A percentile compares a stretch with the other conserved stretches of the same genome.
Conservation (phyloP, 2,113 vertebrate species). For the Mustela nigripes region DNA sequence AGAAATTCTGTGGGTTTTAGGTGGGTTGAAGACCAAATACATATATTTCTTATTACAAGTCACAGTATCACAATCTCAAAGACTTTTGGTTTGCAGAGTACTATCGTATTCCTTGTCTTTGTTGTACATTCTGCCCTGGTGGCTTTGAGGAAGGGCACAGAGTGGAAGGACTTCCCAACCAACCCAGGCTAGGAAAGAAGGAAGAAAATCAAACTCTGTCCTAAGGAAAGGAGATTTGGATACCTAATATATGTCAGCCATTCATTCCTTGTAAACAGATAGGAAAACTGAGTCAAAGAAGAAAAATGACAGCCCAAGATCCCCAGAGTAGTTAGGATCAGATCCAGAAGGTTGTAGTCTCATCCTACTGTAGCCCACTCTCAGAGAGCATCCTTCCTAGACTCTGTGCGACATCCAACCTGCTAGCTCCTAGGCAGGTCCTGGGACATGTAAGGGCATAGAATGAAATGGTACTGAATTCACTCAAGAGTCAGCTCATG, state of each 20-base stretch:
- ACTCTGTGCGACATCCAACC: neutral
- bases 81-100: neutral
- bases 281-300: constrained; percentile 19
- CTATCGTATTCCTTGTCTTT: neutral
- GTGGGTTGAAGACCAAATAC: neutral
- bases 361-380: neutral
- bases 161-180: neutral
- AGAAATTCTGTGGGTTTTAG: neutral
- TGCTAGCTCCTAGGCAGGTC: neutral
- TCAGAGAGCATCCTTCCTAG: neutral
- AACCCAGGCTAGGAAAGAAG: neutral
- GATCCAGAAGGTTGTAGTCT: neutral
- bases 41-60: neutral
- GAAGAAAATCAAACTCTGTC: neutral
- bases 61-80: neutral
- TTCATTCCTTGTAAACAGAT: neutral
- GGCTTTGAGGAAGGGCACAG: neutral
- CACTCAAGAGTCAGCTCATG: neutral
- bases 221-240: neutral
- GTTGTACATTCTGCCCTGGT: neutral
- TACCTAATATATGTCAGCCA: neutral
- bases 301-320: neutral
- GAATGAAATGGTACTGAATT: neutral
- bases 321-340: neutral
- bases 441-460: neutral